Evolutionary conservation across 35 echinoderm and acorn worm genomes (phyloP).

Genomic region (Eucidaris tribuloides): DNA sequence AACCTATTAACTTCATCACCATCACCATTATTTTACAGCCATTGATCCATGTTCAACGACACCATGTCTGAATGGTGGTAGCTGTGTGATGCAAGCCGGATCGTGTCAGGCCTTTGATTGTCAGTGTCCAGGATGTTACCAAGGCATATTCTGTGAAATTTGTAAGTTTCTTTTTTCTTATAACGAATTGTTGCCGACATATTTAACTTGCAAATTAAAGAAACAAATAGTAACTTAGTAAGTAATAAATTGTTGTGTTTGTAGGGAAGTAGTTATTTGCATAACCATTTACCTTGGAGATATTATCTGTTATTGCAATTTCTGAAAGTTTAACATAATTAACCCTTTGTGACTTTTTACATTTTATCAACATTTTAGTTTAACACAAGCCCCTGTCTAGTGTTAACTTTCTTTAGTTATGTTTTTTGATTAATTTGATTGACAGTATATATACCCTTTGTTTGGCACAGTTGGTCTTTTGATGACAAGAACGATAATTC

Average conservation of each 20-base stretch:
- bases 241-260: background rate
- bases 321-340: too few relatives aligned
- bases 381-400: too few relatives aligned
- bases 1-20: background rate
- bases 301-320: too few relatives aligned
- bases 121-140: slow-evolving; percentile 47
- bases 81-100: background rate
- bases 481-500: too few relatives aligned
- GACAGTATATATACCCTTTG: too few relatives aligned
- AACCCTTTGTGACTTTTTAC: background rate
- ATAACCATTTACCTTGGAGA: too few relatives aligned
- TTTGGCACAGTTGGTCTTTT: too few relatives aligned
- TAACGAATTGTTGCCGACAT: too few relatives aligned
- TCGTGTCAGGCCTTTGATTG: slow-evolving; percentile 61
- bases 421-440: too few relatives aligned
- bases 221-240: background rate
- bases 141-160: slow-evolving; percentile 60
- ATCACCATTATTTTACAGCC: slow-evolving; percentile 23
- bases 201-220: background rate
- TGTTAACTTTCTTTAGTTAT: too few relatives aligned
- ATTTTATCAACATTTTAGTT: background rate
- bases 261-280: too few relatives aligned
- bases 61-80: slow-evolving; percentile 71
- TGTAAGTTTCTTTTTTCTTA: slow-evolving; percentile 51
- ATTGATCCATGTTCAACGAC: slow-evolving; percentile 63